phyloP scores from a whole-genome alignment of 2,797 vertebrate species.

The Rhynchotus rufescens region DNA sequence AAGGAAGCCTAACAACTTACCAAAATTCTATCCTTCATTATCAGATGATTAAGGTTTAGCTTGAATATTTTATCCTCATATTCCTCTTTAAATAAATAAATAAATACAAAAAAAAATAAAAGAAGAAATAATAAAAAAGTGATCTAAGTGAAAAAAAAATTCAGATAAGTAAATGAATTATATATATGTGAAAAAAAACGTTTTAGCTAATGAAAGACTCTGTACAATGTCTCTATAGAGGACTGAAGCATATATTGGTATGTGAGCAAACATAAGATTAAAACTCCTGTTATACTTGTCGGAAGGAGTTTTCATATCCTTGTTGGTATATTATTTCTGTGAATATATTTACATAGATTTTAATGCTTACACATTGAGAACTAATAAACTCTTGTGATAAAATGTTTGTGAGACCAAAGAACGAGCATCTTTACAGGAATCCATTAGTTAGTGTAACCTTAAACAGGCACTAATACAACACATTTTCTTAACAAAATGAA shows the following conservation, averaged over 20 bases:
- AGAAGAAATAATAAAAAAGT: not conserved
- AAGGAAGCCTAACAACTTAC: conserved; percentile 33
- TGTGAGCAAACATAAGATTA: not conserved
- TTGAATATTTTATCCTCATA: not conserved
- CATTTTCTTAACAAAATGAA: not conserved
- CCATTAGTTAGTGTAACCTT: not conserved
- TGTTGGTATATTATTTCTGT: not conserved
- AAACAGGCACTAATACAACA: not conserved
- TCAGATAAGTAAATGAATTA: not conserved
- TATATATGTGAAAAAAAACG: not conserved
- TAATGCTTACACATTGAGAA: not conserved
- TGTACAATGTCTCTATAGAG: not conserved
- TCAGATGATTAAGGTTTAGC: conserved; percentile 16
- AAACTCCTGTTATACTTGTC: not conserved
- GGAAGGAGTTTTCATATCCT: not conserved
- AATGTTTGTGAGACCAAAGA: not conserved
- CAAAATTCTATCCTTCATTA: conserved; percentile 37
- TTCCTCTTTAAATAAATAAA: not conserved
- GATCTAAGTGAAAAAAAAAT: not conserved
- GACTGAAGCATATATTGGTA: not conserved
- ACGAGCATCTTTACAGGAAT: not conserved
- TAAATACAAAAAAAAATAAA: not conserved
- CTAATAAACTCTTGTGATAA: not conserved
- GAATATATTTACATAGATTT: not conserved
- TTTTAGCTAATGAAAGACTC: not conserved